phyloP scores from a whole-genome alignment of 2,113 vertebrate genomes.

The Petaurus breviceps region DNA sequence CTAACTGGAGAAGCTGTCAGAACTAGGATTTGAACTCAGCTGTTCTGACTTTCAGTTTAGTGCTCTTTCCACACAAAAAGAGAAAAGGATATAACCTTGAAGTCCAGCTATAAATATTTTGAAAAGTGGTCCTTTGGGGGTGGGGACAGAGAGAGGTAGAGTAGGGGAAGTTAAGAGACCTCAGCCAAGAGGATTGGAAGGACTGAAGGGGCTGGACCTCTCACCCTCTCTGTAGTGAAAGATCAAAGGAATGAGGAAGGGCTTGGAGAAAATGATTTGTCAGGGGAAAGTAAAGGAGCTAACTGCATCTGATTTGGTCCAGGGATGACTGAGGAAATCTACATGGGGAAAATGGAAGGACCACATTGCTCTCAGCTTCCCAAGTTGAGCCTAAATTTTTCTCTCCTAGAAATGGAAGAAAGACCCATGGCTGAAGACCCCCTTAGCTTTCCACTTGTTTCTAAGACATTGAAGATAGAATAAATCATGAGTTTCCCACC shows the following conservation, averaged over 20 bases:
- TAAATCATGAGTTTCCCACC: not conserved
- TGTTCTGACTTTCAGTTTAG: too few relatives aligned
- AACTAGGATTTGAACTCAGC: too few relatives aligned
- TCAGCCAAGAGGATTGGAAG: not conserved
- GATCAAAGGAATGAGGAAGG: conserved; percentile 40
- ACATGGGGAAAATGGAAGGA: conserved; percentile 35
- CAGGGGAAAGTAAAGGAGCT: conserved; percentile 62
- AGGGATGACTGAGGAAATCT: conserved; percentile 69
- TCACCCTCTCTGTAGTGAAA: not conserved
- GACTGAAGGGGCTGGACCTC: not conserved
- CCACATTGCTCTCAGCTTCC: not conserved
- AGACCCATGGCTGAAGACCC: not conserved
- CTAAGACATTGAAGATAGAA: not conserved
- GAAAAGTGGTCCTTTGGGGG: not conserved
- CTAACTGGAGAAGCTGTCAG: too few relatives aligned
- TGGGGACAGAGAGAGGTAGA: not conserved
- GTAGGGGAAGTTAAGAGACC: not conserved
- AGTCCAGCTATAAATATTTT: not conserved
- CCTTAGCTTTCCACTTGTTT: not conserved
- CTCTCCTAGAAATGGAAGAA: not conserved
- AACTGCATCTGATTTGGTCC: conserved; percentile 70
- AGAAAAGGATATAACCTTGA: too few relatives aligned
- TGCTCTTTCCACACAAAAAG: too few relatives aligned
- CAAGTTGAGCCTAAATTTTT: not conserved
- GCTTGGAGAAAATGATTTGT: conserved; percentile 68